Evolutionary conservation across 2,797 vertebrate species (phyloP), one percentile per base, ranked within the genome.

Genomic region (Chelon labrosus): DNA sequence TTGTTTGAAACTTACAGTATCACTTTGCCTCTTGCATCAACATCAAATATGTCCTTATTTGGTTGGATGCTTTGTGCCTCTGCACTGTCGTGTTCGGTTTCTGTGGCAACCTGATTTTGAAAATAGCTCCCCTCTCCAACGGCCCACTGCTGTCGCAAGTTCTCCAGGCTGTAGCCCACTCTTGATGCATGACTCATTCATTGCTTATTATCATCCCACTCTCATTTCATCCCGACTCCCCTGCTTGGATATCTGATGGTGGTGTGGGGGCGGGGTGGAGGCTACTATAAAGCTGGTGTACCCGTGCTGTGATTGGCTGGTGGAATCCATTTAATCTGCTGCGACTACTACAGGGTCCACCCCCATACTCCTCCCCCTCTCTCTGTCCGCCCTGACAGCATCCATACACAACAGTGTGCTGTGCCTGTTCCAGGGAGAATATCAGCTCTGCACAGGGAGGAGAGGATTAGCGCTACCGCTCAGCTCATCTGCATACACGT

Each of bases 381-480:
- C 88, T 88, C 90, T 81, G 82, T 71, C 81, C 81, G 84, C 91
- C 90, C 92, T 91, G 84, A 84, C 87, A 93, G 91, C 91, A 93
- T 94, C 91, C 94, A 92, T 86, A 86, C 87, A 91, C 86, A 90
- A 85, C 85, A 93, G 93, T 81, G 94, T 66, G 88, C 93, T 89
- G 93, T 91, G 88, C 93, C 91, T 90, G 91, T 91, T 96, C 94
- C 95, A 95, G 94, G 89, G 95, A 96, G 93, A 93, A 93, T 95
- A 95, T 95, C 95, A 91, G 91, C 92, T 81, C 90, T 85, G 86
- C 91, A 85, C 95, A 90, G 90, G 92, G 91, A 94, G 91, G 93
- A 93, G 92, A 93, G 96, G 94, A 95, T 95, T 95, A 95, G 85
- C 86, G 75, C 86, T 78, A 74, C 83, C 83, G 83, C 92, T 90